Conservation (phyloP, 2,113 vertebrate genomes). For the Aptenodytes forsteri region DNA sequence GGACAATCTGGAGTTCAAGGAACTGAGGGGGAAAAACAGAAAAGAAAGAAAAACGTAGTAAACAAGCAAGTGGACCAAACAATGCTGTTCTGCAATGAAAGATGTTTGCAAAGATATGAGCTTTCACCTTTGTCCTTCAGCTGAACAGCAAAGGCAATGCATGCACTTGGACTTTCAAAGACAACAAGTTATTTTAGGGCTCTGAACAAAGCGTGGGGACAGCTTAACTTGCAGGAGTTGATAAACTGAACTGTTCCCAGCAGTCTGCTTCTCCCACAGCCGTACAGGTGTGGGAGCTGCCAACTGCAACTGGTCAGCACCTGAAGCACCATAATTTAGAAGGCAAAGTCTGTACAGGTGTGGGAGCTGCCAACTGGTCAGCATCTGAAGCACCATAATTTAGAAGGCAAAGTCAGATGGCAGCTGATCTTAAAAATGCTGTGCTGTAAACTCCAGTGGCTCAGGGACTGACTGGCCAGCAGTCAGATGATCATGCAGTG, state of each 20-base stretch:
- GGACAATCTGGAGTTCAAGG: not conserved
- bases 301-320: rapidly evolving
- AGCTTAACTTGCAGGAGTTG: not conserved
- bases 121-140: not conserved
- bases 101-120: not conserved
- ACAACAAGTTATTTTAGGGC: not conserved
- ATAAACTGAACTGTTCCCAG: not conserved
- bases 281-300: rapidly evolving
- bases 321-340: not conserved
- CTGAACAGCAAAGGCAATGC: not conserved
- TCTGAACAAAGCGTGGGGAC: not conserved
- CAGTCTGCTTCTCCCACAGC: not conserved
- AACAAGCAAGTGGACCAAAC: not conserved
- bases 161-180: not conserved
- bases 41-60: not conserved
- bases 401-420: not conserved
- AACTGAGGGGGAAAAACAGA: not conserved
- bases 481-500: rapidly evolving
- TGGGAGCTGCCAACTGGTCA: not conserved
- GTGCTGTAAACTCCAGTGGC: not conserved
- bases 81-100: not conserved
- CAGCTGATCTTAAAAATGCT: not conserved
- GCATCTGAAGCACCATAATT: not conserved
- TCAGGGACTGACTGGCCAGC: not conserved
- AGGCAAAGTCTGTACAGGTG: rapidly evolving